Base-by-base conservation (phyloP, 2,113 vertebrate genomes). In the Hepsetus odoe region DNA sequence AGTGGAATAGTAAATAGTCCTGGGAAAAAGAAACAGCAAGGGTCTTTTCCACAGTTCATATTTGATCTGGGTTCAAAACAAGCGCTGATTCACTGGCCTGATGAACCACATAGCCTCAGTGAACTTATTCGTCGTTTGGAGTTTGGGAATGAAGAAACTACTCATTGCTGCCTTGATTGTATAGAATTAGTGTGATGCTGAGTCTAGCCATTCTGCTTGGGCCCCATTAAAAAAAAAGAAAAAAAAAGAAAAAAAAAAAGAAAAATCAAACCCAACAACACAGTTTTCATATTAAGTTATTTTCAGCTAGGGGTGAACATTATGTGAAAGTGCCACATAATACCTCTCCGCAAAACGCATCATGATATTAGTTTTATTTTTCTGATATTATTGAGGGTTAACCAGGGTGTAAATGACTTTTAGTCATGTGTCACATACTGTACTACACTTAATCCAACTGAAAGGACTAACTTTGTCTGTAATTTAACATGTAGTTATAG, bases 141-240 rank as follows among this genome's bases (percentile, higher is more conserved):
- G 32, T 51, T 72, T 5, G 24, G 22, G 18, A 42, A 53, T 30
- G 72, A 71, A 28, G 71, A 49, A 51, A 70, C 35, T 35, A 24
- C 53, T 46, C 26, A 32, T 56, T 68, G 35, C 28, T 35, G n/a
- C 18, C 6, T 5, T 71, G 62, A 79, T 64, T 79, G 46, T 79
- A 79, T 65, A 72, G 76, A 79, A 79, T 72, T 72, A 64, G 33
- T 18, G 6, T 58, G 13, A 59, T 44, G 32, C 30, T 55, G 49
- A 28, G 49, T 22, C 68, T n/a, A 33, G 9, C 49, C 62, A 61
- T 62, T 44, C 26, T 9, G 18, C 22, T 44, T 53, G 32, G 24
- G 18, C 13, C 18, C 35, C 49, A 26, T 22, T 28, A 38, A 32
- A 42, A 71, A 30, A 4, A 14, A 28, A 3, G 7, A 30, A 62